Conservation (phyloP, 30 jellyfish, hydroid and myxozoan species). For the Haliclystus octoradiatus region DNA sequence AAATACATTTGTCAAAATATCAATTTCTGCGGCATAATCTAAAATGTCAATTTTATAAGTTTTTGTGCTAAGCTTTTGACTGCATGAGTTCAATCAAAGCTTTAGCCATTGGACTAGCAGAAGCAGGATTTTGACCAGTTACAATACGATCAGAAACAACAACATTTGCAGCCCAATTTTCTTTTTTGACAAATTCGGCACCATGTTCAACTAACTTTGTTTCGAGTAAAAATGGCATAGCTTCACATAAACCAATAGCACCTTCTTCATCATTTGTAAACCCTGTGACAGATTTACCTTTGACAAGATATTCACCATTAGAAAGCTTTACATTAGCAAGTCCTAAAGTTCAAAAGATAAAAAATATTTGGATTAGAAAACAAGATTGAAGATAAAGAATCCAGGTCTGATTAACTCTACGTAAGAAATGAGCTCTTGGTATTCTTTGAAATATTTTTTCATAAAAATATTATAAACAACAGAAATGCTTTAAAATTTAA, state of each 20-base stretch:
- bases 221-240: slow-evolving; percentile 29
- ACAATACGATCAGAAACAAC: slow-evolving; percentile 19
- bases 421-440: no score
- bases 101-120: slow-evolving; percentile 34
- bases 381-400: not conserved
- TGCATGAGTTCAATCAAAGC: slow-evolving; percentile 8
- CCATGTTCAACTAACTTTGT: slow-evolving; percentile 23
- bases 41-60: no score
- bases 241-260: slow-evolving; percentile 6
- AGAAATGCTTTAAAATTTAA: no score
- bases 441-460: no score
- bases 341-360: slow-evolving; percentile 2
- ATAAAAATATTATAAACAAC: no score
- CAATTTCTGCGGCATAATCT: no score
- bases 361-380: not conserved
- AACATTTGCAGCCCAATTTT: slow-evolving; percentile 8
- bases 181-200: slow-evolving; percentile 11
- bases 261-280: slow-evolving; percentile 31
- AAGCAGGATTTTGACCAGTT: slow-evolving; percentile 34
- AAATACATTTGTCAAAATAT: no score
- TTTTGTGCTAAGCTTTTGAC: no score
- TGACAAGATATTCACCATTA: slow-evolving; percentile 14
- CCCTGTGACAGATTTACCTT: slow-evolving; percentile 17
- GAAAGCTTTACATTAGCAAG: slow-evolving; percentile 20
- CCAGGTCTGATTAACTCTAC: slow-evolving; percentile 2